phyloP scores from a whole-genome alignment of 2,797 vertebrate species.

The Lophotriccus pileatus region DNA sequence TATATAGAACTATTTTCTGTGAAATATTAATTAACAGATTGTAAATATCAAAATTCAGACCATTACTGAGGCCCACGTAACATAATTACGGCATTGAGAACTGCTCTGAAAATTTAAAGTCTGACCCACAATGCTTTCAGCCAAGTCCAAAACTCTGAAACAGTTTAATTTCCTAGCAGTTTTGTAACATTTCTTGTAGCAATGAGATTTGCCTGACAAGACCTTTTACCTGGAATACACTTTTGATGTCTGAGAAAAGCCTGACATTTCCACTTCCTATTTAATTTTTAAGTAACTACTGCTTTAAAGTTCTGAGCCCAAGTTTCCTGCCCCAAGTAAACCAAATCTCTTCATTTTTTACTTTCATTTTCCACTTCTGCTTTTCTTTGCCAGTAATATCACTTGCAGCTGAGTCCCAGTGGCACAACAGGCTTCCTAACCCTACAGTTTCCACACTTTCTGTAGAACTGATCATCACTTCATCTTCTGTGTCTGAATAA shows the following conservation, averaged over 20 bases:
- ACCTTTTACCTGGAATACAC: not conserved
- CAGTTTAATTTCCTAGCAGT: not conserved
- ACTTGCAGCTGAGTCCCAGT: not conserved
- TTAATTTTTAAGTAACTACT: conserved; percentile 28
- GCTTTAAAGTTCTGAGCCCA: conserved; percentile 4
- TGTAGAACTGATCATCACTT: not conserved
- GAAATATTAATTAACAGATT: not conserved
- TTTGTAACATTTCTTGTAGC: not conserved
- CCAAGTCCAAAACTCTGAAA: not conserved
- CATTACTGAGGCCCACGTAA: not conserved
- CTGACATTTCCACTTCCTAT: not conserved
- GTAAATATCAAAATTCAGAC: not conserved
- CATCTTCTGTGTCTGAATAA: not conserved
- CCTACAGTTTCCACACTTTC: not conserved
- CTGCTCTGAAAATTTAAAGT: not conserved
- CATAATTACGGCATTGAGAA: not conserved
- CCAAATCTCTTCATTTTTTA: not conserved
- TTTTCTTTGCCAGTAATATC: not conserved
- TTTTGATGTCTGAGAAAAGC: not conserved
- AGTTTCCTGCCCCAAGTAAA: not conserved
- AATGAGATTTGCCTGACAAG: not conserved
- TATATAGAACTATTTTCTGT: not conserved
- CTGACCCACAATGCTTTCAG: not conserved
- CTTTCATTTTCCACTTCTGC: conserved; percentile 55
- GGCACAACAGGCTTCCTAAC: not conserved